Percentiles rank a stretch among this genome's conserved stretches.
Evolutionary conservation across 2,113 vertebrate genomes (phyloP).

Genomic region (Ptilonorhynchus violaceus): DNA sequence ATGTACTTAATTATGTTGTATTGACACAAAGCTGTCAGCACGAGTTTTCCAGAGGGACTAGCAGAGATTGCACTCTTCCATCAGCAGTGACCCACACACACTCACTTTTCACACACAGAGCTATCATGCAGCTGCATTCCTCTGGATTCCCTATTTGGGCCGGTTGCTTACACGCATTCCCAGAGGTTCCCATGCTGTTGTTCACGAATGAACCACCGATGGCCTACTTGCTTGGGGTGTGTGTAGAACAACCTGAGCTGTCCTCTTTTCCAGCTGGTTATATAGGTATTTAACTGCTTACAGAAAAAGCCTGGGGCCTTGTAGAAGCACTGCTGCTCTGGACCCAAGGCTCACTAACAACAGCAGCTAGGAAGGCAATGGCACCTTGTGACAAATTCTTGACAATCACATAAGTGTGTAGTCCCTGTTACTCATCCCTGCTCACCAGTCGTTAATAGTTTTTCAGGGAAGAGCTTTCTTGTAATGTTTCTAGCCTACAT

Average conservation of each 20-base stretch:
- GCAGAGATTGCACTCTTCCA: neutral
- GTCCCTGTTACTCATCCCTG: neutral
- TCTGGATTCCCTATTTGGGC: neutral
- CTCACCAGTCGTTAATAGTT: neutral
- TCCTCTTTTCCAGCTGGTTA: neutral
- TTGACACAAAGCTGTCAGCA: neutral
- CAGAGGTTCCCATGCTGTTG: neutral
- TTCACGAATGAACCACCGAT: neutral
- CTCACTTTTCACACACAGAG: neutral
- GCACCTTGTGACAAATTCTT: neutral
- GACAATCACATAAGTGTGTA: neutral
- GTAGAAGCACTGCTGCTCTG: neutral
- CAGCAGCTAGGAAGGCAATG: neutral
- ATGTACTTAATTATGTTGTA: neutral
- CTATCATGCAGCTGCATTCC: neutral
- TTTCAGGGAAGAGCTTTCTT: neutral
- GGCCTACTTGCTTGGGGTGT: neutral
- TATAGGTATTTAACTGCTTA: neutral
- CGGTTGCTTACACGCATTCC: neutral
- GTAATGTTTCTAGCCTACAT: neutral
- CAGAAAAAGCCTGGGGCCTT: neutral
- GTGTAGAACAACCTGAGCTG: neutral
- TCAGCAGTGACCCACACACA: fast-evolving
- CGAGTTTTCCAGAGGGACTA: neutral
- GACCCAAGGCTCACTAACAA: neutral